Evolutionary conservation across 2,888 invertebrate genomes (phyloP).

Genomic region (Apamea sordens): DNA sequence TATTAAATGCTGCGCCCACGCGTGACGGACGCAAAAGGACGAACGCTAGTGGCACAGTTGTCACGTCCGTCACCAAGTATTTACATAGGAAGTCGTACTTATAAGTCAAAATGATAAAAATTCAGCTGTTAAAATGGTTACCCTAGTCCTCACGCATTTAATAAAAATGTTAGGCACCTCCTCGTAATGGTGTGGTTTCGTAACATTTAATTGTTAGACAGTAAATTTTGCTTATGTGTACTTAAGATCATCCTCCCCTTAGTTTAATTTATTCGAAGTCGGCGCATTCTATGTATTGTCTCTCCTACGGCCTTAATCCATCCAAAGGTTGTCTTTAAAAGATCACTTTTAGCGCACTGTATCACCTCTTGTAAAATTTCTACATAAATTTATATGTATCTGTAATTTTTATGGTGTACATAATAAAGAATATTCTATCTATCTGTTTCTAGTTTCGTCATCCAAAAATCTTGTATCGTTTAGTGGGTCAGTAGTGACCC

Average conservation of each 20-base stretch:
- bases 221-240: not conserved
- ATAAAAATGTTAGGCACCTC: not conserved
- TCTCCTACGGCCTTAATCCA: too few species aligned
- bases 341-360: too few species aligned
- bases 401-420: too few species aligned
- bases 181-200: not conserved
- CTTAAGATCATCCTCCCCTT: not conserved
- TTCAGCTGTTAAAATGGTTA: not conserved
- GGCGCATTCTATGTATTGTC: too few species aligned
- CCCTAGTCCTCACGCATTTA: not conserved
- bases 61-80: conserved; percentile 23
- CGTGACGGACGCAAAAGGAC: conserved; percentile 24
- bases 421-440: too few species aligned
- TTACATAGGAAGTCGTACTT: conserved; percentile 5
- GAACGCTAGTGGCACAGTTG: not conserved
- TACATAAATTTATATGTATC: too few species aligned
- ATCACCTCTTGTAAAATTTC: too few species aligned
- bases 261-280: not conserved
- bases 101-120: not conserved
- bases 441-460: not conserved
- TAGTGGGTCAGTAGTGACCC: not conserved
- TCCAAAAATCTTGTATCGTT: not conserved
- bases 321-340: too few species aligned
- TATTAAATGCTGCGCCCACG: conserved; percentile 37
- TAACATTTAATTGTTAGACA: not conserved